Evolutionary conservation across 2,113 vertebrate genomes (phyloP).

Genomic region (Phylloscopus trochiloides): DNA sequence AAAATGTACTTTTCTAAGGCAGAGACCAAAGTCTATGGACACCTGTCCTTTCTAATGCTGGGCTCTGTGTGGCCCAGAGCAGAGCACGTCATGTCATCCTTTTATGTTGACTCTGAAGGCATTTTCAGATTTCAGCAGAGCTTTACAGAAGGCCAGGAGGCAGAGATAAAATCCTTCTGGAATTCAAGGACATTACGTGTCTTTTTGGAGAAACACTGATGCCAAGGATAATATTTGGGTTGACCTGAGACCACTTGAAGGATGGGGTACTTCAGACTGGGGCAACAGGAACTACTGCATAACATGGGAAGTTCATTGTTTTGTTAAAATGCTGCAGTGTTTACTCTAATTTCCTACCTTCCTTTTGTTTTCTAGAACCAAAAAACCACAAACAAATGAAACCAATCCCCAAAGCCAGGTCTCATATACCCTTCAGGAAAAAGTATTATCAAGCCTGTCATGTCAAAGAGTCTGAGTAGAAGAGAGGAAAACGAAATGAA

Average conservation of each 20-base stretch:
- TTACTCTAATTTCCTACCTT: background rate
- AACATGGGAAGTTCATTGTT: background rate
- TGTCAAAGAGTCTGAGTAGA: background rate
- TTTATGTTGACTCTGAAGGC: conserved; percentile 2
- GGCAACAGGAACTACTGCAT: background rate
- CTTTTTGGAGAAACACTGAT: background rate
- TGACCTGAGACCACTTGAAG: background rate
- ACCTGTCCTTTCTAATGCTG: background rate
- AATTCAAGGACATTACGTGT: background rate
- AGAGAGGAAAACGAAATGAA: conserved; percentile 3
- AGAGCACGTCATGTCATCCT: background rate
- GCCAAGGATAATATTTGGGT: conserved; percentile 22
- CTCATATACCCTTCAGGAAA: background rate
- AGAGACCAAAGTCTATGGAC: background rate
- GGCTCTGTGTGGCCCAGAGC: background rate
- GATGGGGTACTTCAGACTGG: background rate
- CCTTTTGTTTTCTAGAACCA: background rate
- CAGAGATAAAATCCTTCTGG: conserved; percentile 6
- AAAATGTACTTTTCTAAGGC: background rate
- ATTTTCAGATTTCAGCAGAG: conserved; percentile 11
- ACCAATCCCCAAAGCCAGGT: background rate
- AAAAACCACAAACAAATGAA: background rate
- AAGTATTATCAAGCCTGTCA: background rate
- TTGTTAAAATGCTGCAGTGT: background rate
- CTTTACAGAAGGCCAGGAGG: conserved; percentile 10